Base-by-base conservation (phyloP, 2,888 invertebrate genomes). In the Malachius bipustulatus region DNA sequence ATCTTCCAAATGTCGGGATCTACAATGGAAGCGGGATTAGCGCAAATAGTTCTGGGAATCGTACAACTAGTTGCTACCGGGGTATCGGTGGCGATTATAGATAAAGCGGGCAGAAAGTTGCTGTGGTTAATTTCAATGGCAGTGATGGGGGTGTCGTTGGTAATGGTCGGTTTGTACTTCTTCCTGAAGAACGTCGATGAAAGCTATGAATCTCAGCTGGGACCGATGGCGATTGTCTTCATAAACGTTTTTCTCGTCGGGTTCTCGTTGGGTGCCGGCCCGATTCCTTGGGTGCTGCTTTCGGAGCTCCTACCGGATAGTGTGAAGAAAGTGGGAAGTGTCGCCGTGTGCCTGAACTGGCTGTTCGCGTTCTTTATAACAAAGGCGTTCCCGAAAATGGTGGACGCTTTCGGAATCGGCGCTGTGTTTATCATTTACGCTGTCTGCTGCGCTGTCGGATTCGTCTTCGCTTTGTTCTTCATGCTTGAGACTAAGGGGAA, bases 401-500 rank as follows among this genome's bases (percentile, higher is more conserved):
- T 8, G 24, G 24, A 19, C n/a, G 6, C 24, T 19, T 8, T 19
- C 6, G 24, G 24, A 8, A n/a, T n/a, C n/a, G 24, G 6, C 24
- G n/a, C n/a, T 19, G 24, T 19, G n/a, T 19, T 19, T 19, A 8
- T 6, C 6, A 8, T 19, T 8, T 19, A 19, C n/a, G 24, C 24
- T 8, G 24, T 6, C 6, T 6, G 6, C n/a, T 19, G 24, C n/a
- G n/a, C n/a, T 19, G 6, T 19, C 6, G 24, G 24, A 19, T 19
- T 19, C 6, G 6, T 19, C n/a, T 19, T 19, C n/a, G 24, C n/a
- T 19, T 19, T 19, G 24, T 19, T 19, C n/a, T 6, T 19, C n/a
- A n/a, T 19, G 6, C 6, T 19, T 19, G 24, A 19, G n/a, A 19
- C 24, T 19, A 19, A 19, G n/a, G 24, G 24, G 24, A 19, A 19